These are phyloP conservation scores for Dynastes maya DNA, from an alignment of 2,888 invertebrate species.

Conservation along the genomic window DNA sequence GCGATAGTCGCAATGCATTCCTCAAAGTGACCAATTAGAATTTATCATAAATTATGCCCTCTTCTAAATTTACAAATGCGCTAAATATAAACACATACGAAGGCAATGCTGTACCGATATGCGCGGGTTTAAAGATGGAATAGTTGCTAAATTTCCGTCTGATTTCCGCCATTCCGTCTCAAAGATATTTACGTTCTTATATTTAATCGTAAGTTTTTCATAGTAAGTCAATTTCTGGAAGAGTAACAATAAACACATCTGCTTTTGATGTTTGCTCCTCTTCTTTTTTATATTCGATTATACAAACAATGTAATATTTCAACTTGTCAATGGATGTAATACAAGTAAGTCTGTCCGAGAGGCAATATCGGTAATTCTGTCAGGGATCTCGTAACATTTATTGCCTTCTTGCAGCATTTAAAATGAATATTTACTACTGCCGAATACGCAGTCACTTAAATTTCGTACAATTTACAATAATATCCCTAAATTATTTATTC, in stretches of 20 bases:
- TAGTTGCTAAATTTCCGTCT: constrained; percentile 36
- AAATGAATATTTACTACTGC: constrained; percentile 46
- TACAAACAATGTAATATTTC: constrained; percentile 46
- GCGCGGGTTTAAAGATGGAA: not conserved
- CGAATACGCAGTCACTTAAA: constrained; percentile 39
- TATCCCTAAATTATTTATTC: constrained; percentile 46
- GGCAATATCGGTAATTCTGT: constrained; percentile 39
- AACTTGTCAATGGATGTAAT: constrained; percentile 45
- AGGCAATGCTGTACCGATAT: constrained; percentile 1
- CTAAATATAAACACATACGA: constrained; percentile 34
- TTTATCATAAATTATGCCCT: constrained; percentile 33
- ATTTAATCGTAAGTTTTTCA: constrained; percentile 42
- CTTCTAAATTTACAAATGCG: constrained; percentile 40
- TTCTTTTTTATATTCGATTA: constrained; percentile 30
- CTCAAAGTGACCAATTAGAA: constrained; percentile 41
- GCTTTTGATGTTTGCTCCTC: constrained; percentile 43
- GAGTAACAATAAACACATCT: constrained; percentile 45
- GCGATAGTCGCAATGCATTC: constrained; percentile 18
- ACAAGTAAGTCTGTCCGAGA: constrained; percentile 44
- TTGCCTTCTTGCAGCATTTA: constrained; percentile 34
- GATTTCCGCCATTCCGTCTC: constrained; percentile 46
- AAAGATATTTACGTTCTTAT: constrained; percentile 41
- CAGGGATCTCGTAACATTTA: constrained; percentile 41
- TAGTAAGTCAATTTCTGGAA: constrained; percentile 42
- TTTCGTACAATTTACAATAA: constrained; percentile 46